Percentiles rank a stretch among this genome's conserved stretches.
Evolutionary conservation across 2,888 invertebrate genomes (phyloP).

Genomic region (Eupithecia centaureata): DNA sequence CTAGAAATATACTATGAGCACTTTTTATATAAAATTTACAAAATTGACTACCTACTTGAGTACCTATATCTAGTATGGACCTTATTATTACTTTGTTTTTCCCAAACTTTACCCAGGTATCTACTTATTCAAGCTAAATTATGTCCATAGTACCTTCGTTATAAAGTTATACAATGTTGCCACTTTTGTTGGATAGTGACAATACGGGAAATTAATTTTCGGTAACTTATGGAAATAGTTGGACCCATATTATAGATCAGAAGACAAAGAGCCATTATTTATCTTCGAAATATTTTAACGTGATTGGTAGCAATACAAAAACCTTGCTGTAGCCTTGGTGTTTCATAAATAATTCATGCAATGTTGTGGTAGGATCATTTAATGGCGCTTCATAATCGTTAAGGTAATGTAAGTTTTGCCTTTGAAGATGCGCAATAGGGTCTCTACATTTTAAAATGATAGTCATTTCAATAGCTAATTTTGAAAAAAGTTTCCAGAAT

Average conservation of each 20-base stretch:
- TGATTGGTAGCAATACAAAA: neutral
- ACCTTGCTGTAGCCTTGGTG: neutral
- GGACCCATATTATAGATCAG: neutral
- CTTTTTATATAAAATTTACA: no score
- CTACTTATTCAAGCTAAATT: neutral
- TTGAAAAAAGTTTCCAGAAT: no score
- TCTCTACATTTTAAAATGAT: no score
- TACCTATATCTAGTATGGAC: no score
- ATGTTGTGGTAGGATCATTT: neutral
- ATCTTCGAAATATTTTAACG: neutral
- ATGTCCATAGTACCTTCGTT: neutral
- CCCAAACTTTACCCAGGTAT: no score
- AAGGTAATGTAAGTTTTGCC: neutral
- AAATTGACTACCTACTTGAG: no score
- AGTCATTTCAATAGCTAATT: no score
- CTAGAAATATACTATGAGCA: no score
- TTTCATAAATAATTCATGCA: neutral
- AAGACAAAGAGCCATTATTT: neutral
- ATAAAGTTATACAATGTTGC: neutral
- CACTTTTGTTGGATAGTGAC: neutral
- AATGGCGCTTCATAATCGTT: neutral
- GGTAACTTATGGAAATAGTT: constrained; percentile 8
- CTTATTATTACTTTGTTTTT: no score
- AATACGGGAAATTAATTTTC: constrained; percentile 12
- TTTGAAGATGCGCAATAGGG: neutral